Evolutionary conservation across 2,113 vertebrate genomes (phyloP), one percentile per base, ranked within the genome.

Genomic region (Propithecus coquereli): DNA sequence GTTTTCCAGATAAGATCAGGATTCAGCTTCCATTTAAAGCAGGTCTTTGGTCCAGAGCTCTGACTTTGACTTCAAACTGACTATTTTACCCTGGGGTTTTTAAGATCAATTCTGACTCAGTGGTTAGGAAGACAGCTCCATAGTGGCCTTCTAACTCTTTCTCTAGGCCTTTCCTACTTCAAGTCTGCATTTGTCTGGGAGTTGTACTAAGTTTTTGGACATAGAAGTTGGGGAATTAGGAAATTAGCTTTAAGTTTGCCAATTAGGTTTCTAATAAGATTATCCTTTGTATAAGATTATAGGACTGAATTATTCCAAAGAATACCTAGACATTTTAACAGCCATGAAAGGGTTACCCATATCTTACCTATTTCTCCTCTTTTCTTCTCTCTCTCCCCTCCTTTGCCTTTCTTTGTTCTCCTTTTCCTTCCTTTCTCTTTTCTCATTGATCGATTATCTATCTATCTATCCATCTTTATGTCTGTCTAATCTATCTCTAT

Each of bases 231-330:
- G n/a, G 12, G 32, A 68, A 43, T 94, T 87, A 91, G 89, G 80
- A 95, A 93, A 70, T 65, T 65, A 85, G 84, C 30, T 95, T 92
- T 76, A 83, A 90, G 83, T 87, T 93, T 70, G 66, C 73, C 66
- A 37, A 90, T 88, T 79, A 91, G 54, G 30, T 66, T 94, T 94
- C 81, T 57, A 94, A 73, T 47, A 83, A 89, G 34, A 71, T 83
- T 91, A 85, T 89, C 43, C 66, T 85, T 95, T 83, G 85, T 65
- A 93, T 37, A 63, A 79, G 54, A 81, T 61, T 86, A 12, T 59
- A 63, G 14, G 18, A 59, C 63, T 80, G 45, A 84, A 68, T 89
- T 94, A 90, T 45, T 79, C 54, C 45, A 83, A 86, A 94, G 61
- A 90, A 40, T 86, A 73, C 4, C 63, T 88, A 84, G 16, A 71